Evolutionary conservation across 2,113 vertebrate genomes (phyloP).

Genomic region (Fukomys damarensis): DNA sequence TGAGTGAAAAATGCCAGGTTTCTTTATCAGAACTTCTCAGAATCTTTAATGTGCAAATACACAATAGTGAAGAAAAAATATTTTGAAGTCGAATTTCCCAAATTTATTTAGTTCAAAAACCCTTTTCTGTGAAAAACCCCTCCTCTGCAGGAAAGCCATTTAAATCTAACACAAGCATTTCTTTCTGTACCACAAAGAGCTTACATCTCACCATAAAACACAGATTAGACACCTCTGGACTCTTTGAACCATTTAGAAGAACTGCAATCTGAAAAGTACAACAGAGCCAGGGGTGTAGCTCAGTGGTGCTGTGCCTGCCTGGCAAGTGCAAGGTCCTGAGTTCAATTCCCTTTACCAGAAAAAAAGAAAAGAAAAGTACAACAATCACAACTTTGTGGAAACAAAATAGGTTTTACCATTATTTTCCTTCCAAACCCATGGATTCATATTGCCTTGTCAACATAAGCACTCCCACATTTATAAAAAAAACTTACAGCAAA

Average conservation of each 20-base stretch:
- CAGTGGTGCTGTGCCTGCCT: too few species aligned
- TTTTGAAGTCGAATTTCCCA: neutral
- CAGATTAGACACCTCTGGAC: neutral
- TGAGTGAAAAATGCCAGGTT: neutral
- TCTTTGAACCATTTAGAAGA: slow-evolving; percentile 14
- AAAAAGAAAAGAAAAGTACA: neutral
- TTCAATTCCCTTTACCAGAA: too few species aligned
- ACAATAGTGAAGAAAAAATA: neutral
- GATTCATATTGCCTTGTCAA: neutral
- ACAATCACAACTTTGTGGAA: neutral
- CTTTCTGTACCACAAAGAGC: slow-evolving; percentile 18
- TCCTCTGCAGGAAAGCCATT: neutral
- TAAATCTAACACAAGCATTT: neutral
- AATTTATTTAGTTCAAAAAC: slow-evolving; percentile 14
- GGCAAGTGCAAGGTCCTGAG: too few species aligned
- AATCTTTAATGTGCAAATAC: neutral
- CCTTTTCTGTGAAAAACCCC: neutral
- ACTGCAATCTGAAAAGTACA: neutral
- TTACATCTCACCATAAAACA: neutral
- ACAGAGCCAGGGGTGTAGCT: neutral
- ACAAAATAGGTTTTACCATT: neutral
- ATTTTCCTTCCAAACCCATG: neutral
- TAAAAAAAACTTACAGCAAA: neutral
- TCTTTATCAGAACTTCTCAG: slow-evolving; percentile 19
- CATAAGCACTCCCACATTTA: neutral